A percentile compares a stretch with the other conserved stretches of the same genome.
Conservation (phyloP, 2,888 invertebrate species). For the Carcina quercana region DNA sequence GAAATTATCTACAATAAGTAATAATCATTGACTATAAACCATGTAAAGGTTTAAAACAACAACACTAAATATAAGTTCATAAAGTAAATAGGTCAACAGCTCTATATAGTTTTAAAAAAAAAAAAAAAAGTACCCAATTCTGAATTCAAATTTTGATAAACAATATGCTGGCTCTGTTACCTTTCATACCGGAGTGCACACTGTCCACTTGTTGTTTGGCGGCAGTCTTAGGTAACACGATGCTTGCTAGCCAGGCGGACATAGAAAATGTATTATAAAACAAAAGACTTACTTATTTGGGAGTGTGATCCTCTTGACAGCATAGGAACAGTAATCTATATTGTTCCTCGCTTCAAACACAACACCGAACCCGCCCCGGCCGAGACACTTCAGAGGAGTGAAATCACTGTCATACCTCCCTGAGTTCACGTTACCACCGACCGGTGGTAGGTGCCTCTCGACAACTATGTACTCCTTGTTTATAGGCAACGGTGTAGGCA, state of each 20-base stretch:
- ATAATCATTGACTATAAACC: too few relatives aligned
- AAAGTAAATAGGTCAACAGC: too few relatives aligned
- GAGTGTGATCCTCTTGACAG: constrained; percentile 94
- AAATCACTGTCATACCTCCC: constrained; percentile 89
- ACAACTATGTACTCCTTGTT: constrained; percentile 51
- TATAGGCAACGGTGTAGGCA: constrained; percentile 32
- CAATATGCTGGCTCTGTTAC: too few relatives aligned
- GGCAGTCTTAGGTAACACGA: not conserved
- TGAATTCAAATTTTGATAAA: too few relatives aligned
- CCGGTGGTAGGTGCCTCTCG: constrained; percentile 37
- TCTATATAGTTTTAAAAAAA: too few relatives aligned
- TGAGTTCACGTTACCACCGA: constrained; percentile 49
- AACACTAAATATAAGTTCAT: too few relatives aligned
- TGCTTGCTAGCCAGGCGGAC: not conserved
- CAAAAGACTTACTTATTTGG: constrained; percentile 77
- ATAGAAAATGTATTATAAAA: not conserved
- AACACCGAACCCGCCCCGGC: constrained; percentile 96
- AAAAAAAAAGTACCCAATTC: too few relatives aligned
- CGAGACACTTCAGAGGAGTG: constrained; percentile 85
- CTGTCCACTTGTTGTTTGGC: too few relatives aligned
- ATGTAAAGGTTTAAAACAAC: too few relatives aligned
- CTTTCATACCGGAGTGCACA: too few relatives aligned
- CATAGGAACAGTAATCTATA: constrained; percentile 95
- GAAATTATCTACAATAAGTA: too few relatives aligned
- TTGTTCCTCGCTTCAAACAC: constrained; percentile 96